Evolutionary conservation across 2,888 invertebrate genomes (phyloP).

Genomic region (Exocentrus adspersus): DNA sequence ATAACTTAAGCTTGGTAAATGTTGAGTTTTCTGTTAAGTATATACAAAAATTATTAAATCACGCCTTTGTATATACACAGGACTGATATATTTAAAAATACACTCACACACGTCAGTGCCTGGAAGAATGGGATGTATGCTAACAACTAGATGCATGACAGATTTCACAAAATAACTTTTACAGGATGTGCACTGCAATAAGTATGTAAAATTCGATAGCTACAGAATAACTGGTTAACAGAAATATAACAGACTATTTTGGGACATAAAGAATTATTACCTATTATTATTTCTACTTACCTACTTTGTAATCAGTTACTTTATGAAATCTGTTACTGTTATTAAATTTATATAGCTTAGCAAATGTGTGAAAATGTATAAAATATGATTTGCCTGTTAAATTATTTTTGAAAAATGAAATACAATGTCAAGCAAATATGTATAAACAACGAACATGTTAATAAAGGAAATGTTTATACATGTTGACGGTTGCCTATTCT

Average conservation of each 20-base stretch:
- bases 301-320: too few relatives aligned
- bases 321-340: slow-evolving; percentile 18
- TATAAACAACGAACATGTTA: slow-evolving; percentile 35
- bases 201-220: too few relatives aligned
- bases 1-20: slow-evolving; percentile 11
- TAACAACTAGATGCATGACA: slow-evolving; percentile 7
- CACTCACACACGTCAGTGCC: slow-evolving; percentile 59
- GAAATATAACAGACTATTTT: too few relatives aligned
- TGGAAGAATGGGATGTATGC: slow-evolving; percentile 36
- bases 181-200: too few relatives aligned
- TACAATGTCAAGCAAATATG: slow-evolving; percentile 33
- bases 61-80: slow-evolving; percentile 58
- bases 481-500: slow-evolving; percentile 28
- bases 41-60: slow-evolving; percentile 28
- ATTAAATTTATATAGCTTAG: slow-evolving; percentile 1
- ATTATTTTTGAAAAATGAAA: slow-evolving; percentile 17
- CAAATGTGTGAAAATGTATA: slow-evolving; percentile 21
- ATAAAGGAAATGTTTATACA: slow-evolving; percentile 43
- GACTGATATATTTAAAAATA: slow-evolving; percentile 50
- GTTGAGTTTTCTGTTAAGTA: slow-evolving; percentile 14
- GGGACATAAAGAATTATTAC: too few relatives aligned
- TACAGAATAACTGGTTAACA: too few relatives aligned
- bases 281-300: too few relatives aligned
- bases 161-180: slow-evolving; percentile 16
- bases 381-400: slow-evolving; percentile 13